Evolutionary conservation across 2,797 vertebrate genomes (phyloP).

Genomic region (Astyanax mexicanus): DNA sequence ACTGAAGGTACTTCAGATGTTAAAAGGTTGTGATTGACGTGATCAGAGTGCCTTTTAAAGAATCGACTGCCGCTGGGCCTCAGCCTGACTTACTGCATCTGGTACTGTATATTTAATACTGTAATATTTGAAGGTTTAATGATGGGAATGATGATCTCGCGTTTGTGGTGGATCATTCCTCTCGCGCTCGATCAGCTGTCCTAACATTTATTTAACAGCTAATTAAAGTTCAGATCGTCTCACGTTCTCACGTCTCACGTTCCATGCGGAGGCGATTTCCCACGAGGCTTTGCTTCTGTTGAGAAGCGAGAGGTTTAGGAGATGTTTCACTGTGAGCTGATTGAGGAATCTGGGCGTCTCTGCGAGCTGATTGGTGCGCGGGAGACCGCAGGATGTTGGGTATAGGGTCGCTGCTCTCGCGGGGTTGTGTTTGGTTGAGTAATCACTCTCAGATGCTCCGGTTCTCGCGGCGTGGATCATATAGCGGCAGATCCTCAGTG

Average conservation of each 20-base stretch:
- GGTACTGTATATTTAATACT: too few relatives aligned
- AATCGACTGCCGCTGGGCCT: too few relatives aligned
- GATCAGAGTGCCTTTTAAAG: too few relatives aligned
- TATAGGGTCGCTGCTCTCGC: background rate
- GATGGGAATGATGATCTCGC: too few relatives aligned
- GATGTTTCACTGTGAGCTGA: background rate
- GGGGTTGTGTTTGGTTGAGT: background rate
- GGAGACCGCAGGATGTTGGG: background rate
- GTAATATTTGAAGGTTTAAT: too few relatives aligned
- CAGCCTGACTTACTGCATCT: too few relatives aligned
- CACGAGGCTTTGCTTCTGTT: background rate
- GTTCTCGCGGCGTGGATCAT: background rate
- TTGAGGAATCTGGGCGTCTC: background rate
- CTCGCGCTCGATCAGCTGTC: background rate
- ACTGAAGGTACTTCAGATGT: too few relatives aligned
- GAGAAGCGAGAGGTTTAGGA: background rate
- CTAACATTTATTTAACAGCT: background rate
- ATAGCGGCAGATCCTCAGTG: background rate
- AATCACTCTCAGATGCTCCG: background rate
- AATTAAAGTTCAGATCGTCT: too few relatives aligned
- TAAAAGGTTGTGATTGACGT: too few relatives aligned
- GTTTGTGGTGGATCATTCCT: too few relatives aligned
- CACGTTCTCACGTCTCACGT: background rate
- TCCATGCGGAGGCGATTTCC: background rate
- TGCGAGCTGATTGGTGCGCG: background rate